A percentile compares a stretch with the other conserved stretches of the same genome.
Evolutionary conservation across 1,140 invertebrate genomes (phyloP).

Genomic region (Carposina sasakii): DNA sequence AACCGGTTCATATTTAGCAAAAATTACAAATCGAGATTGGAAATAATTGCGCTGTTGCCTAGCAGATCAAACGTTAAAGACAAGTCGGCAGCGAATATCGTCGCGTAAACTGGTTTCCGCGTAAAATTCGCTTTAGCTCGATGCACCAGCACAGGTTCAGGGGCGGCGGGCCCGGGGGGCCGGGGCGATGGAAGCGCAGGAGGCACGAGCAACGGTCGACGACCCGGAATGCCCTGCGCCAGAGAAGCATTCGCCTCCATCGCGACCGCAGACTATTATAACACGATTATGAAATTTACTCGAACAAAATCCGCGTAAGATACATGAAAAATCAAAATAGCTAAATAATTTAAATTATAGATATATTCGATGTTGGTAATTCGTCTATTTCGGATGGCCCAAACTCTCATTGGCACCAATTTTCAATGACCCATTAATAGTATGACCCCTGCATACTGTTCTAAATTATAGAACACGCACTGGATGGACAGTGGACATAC

Average conservation of each 20-base stretch:
- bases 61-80: background rate
- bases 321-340: too few relatives aligned
- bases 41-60: too few relatives aligned
- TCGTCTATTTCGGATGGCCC: too few relatives aligned
- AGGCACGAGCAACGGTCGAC: constrained; percentile 61
- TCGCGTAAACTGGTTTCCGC: constrained; percentile 61
- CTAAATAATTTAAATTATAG: too few relatives aligned
- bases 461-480: too few relatives aligned
- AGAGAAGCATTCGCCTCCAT: constrained; percentile 56
- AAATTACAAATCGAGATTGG: too few relatives aligned
- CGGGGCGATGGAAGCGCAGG: constrained; percentile 54
- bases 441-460: constrained; percentile 28
- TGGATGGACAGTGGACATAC: too few relatives aligned
- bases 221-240: constrained; percentile 62
- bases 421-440: too few relatives aligned
- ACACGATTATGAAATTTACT: constrained; percentile 44
- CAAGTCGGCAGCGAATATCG: constrained; percentile 43
- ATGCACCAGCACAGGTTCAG: constrained; percentile 56
- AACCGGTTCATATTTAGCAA: too few relatives aligned
- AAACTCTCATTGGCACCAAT: too few relatives aligned
- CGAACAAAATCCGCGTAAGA: too few relatives aligned
- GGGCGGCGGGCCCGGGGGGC: constrained; percentile 31
- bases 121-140: constrained; percentile 64
- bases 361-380: too few relatives aligned
- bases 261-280: constrained; percentile 43